These are phyloP conservation scores for Chrysina gloriosa DNA, from an alignment of 2,888 invertebrate genomes.

Conservation along the genomic window DNA sequence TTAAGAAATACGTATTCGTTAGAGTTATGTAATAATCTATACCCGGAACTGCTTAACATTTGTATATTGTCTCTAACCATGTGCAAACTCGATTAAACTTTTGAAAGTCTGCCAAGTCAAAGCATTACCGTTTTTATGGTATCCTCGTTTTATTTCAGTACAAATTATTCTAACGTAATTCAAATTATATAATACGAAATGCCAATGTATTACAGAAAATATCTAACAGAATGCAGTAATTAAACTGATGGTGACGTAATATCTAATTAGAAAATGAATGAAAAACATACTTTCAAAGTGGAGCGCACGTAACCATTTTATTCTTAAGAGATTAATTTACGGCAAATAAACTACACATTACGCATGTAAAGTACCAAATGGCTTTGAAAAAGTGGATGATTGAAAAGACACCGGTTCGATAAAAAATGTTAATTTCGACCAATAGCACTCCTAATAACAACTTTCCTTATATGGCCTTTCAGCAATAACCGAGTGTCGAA, in stretches of 20 bases:
- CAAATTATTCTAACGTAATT: conserved; percentile 9
- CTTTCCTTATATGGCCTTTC: conserved; percentile 25
- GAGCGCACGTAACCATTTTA: not conserved
- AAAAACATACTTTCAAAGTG: conserved; percentile 15
- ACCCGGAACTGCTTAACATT: too few relatives aligned
- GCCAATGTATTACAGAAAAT: not conserved
- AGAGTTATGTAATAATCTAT: too few relatives aligned
- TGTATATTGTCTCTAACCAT: too few relatives aligned
- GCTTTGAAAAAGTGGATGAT: conserved; percentile 6
- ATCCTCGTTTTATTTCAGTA: too few relatives aligned
- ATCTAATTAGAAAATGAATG: conserved; percentile 8
- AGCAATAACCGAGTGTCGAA: conserved; percentile 21
- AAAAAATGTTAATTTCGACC: conserved; percentile 34
- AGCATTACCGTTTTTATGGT: too few relatives aligned
- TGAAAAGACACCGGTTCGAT: conserved; percentile 4
- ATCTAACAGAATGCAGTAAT: conserved; percentile 11
- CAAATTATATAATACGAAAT: conserved; percentile 1
- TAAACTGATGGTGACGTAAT: conserved; percentile 11
- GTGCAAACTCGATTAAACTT: too few relatives aligned
- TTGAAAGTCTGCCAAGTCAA: too few relatives aligned
- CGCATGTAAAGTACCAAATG: not conserved
- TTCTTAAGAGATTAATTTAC: conserved; percentile 18
- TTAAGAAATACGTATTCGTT: too few relatives aligned
- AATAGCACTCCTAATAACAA: conserved; percentile 21
- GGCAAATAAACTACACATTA: not conserved